Percentiles rank a stretch among this genome's conserved stretches.
Conservation (phyloP, 2,113 vertebrate genomes). For the Laticauda laticaudata region DNA sequence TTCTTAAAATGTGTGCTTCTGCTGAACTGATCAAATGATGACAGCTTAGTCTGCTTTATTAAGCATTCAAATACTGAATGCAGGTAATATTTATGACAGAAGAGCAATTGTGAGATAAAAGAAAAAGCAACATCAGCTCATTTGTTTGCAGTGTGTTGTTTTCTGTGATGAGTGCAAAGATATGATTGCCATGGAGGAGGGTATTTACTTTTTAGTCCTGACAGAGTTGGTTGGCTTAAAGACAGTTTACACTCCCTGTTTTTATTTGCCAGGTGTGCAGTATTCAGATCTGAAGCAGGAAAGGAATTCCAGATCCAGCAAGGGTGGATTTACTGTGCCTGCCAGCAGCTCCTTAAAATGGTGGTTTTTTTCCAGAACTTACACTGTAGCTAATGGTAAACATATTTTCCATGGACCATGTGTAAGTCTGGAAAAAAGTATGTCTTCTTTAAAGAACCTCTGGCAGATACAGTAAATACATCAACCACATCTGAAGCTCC, state of each 20-base stretch:
- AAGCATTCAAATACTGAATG: not conserved
- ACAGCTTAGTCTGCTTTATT: not conserved
- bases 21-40: not conserved
- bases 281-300: not conserved
- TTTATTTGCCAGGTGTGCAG: not conserved
- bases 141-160: not conserved
- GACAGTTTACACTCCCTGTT: not conserved
- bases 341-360: not conserved
- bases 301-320: not conserved
- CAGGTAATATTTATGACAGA: not conserved
- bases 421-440: not conserved
- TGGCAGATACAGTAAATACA: not conserved
- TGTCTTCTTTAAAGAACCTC: not conserved
- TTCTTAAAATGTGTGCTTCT: not conserved
- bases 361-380: not conserved
- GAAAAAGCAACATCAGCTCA: not conserved
- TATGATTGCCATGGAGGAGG: not conserved
- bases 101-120: not conserved
- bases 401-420: not conserved
- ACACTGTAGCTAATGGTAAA: not conserved
- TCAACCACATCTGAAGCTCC: not conserved
- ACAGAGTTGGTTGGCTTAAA: not conserved
- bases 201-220: not conserved
- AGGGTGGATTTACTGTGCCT: not conserved
- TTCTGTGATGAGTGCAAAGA: not conserved